Base-by-base conservation (phyloP, 2,797 vertebrate species). In the Manis pentadactyla region DNA sequence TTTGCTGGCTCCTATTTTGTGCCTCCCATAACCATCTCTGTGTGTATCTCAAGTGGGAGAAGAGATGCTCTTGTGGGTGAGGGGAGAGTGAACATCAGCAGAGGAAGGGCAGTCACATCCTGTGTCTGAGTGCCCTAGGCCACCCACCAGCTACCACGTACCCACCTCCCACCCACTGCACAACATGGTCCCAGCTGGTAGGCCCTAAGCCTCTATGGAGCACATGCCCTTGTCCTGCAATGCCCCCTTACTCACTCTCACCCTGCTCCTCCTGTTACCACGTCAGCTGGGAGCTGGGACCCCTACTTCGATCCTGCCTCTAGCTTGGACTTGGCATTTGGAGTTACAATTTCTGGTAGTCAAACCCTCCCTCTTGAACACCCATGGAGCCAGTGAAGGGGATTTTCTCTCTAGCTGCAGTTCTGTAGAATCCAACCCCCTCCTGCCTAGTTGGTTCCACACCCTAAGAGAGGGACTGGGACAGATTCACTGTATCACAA, bases 391-490 rank as follows among this genome's bases (percentile, higher is more conserved):
- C 49, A n/a, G 13, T 31, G 27, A 37, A 95, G 10, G 53, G 39
- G 57, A 64, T 82, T 68, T 74, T 61, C 74, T 79, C 34, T 46
- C 64, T 1, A 27, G 18, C 29, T 81, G 5, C 21, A 23, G 64
- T 71, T 25, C 66, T 42, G 29, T 14, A 91, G 86, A 81, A 57
- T 66, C 66, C 34, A 92, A 57, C 21, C 25, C 82, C 82, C 61
- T 31, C 15, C 79, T 61, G 53, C 12, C n/a, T 49, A 63, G 93
- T 23, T 73, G 77, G 25, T 64, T 23, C 69, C 5, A 66, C 18
- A 2, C 14, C 5, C 37, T 25, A n/a, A 71, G n/a, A 88, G 59
- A 94, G 1, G 42, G 71, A 61, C 85, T 66, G 71, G 34, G 25
- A 83, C 63, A 87, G 84, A 69, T 74, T 83, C 15, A 46, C 4